A percentile compares a stretch with the other conserved stretches of the same genome.
phyloP scores from a whole-genome alignment of 2,797 vertebrate genomes.

The Fistularia commersonii region DNA sequence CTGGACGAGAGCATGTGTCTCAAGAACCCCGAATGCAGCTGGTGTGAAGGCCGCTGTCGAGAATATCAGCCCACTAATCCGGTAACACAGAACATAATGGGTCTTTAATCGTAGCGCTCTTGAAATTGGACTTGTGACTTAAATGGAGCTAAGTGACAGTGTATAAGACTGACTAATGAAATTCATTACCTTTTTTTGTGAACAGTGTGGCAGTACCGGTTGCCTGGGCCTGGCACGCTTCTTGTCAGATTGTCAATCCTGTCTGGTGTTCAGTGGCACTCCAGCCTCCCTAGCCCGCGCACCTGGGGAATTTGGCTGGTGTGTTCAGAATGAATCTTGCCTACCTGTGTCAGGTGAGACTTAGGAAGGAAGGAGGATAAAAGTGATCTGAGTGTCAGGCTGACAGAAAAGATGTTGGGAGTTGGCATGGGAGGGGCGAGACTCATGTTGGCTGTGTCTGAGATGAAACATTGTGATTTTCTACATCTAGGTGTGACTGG shows the following conservation, averaged over 20 bases:
- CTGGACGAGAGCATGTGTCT: slow-evolving; percentile 84
- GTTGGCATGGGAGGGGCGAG: slow-evolving; percentile 52
- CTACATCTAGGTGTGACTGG: slow-evolving; percentile 31
- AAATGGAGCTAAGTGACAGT: too few relatives aligned
- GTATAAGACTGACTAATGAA: not conserved
- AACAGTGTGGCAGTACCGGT: slow-evolving; percentile 85
- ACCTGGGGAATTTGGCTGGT: slow-evolving; percentile 88
- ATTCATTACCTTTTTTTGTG: slow-evolving; percentile 17
- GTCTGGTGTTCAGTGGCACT: slow-evolving; percentile 84
- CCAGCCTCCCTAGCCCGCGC: slow-evolving; percentile 76
- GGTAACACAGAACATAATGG: slow-evolving; percentile 61
- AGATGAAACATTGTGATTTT: slow-evolving; percentile 38
- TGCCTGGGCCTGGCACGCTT: slow-evolving; percentile 88
- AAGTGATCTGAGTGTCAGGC: slow-evolving; percentile 7
- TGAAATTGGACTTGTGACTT: not conserved
- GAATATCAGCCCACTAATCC: slow-evolving; percentile 82
- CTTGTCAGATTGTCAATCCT: slow-evolving; percentile 89
- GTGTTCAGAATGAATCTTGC: slow-evolving; percentile 92
- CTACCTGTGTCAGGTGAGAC: slow-evolving; percentile 86
- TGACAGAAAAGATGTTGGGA: slow-evolving; percentile 32
- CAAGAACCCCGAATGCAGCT: slow-evolving; percentile 89
- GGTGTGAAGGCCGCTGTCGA: slow-evolving; percentile 88
- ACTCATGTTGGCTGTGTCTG: slow-evolving; percentile 41
- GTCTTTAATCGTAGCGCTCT: not conserved
- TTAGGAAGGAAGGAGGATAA: slow-evolving; percentile 56